These are phyloP conservation scores for Archivesica marissinica DNA, from an alignment of 1,140 invertebrate species.

Conservation along the genomic window DNA sequence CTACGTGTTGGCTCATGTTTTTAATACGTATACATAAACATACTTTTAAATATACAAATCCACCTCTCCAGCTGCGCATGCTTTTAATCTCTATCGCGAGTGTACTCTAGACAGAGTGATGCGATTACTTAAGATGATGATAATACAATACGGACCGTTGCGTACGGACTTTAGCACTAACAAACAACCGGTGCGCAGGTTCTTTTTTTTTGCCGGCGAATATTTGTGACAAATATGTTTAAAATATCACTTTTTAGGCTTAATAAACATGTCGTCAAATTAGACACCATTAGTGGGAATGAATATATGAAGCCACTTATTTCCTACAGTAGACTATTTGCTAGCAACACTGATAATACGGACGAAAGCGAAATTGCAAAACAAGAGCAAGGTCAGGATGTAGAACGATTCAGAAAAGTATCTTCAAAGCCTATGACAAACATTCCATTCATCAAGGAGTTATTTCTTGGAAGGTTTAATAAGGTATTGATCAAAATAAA, in stretches of 20 bases:
- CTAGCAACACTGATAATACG: not conserved
- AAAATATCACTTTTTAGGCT: not conserved
- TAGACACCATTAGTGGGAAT: not conserved
- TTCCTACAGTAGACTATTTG: not conserved
- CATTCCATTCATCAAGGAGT: conserved; percentile 75
- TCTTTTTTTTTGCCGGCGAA: no score
- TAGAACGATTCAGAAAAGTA: conserved; percentile 17
- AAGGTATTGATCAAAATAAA: no score
- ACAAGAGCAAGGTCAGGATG: conserved; percentile 23
- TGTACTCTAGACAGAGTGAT: no score
- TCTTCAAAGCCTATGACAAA: conserved; percentile 66
- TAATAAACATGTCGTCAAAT: not conserved
- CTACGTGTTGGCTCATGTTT: no score
- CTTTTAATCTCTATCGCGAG: no score
- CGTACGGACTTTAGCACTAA: no score
- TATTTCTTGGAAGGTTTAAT: conserved; percentile 79
- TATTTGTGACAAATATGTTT: not conserved
- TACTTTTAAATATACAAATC: no score
- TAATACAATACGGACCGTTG: no score
- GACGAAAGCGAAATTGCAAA: not conserved
- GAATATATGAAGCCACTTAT: not conserved
- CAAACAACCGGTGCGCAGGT: no score
- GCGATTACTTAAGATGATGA: no score
- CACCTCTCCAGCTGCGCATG: no score
- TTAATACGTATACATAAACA: no score